A percentile compares a stretch with the other conserved stretches of the same genome.
Evolutionary conservation across 2,113 vertebrate species (phyloP).

Genomic region (Ariopsis seemanni): DNA sequence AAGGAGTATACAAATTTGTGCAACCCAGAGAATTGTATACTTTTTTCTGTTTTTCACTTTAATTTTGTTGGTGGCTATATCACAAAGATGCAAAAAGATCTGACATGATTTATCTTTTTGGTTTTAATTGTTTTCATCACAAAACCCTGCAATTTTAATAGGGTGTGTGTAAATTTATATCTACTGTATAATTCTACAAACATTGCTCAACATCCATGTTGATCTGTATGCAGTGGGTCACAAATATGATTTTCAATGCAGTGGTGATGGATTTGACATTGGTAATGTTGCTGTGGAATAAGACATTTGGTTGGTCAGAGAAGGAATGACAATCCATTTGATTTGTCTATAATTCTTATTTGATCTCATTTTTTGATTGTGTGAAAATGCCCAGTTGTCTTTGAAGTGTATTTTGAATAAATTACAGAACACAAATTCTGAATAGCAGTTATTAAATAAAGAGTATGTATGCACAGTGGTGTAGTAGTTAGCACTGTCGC

Average conservation of each 20-base stretch:
- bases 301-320: neutral
- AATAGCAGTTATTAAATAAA: neutral
- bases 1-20: neutral
- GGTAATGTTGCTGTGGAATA: neutral
- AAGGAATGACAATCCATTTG: neutral
- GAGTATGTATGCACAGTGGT: too few relatives aligned
- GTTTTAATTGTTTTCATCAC: too few relatives aligned
- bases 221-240: neutral
- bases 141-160: too few relatives aligned
- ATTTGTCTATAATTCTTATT: neutral
- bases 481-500: too few relatives aligned
- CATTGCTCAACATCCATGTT: too few relatives aligned
- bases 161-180: too few relatives aligned
- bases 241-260: neutral
- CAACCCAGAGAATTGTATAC: neutral
- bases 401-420: neutral
- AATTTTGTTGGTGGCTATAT: too few relatives aligned
- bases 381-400: neutral
- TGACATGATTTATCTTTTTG: too few relatives aligned
- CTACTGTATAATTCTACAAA: too few relatives aligned
- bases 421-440: neutral
- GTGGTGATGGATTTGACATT: neutral
- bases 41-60: too few relatives aligned
- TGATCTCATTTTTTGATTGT: neutral
- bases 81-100: too few relatives aligned